A percentile compares a stretch with the other conserved stretches of the same genome.
Conservation (phyloP, 2,113 vertebrate species). For the Arvicanthis niloticus region DNA sequence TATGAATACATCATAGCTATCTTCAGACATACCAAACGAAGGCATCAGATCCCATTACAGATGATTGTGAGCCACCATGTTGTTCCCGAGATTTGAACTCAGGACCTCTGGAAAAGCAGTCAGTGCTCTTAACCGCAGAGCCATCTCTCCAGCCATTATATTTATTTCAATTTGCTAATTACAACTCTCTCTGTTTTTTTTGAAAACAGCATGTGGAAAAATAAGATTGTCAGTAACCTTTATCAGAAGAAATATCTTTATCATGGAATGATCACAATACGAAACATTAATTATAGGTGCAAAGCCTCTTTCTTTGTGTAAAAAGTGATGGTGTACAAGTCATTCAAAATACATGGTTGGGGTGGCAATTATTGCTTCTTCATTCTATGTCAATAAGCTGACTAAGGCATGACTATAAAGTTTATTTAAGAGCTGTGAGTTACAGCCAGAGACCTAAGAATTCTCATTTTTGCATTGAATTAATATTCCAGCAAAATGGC, state of each 20-base stretch:
- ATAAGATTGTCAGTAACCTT: neutral
- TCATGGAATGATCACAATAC: neutral
- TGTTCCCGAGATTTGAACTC: no score
- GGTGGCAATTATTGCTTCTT: neutral
- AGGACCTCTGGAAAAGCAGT: no score
- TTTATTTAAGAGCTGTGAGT: slow-evolving; percentile 14
- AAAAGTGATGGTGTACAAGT: neutral
- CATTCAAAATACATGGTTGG: neutral
- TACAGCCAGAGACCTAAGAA: neutral
- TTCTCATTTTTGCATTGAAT: neutral
- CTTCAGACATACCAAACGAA: no score
- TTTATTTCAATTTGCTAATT: neutral
- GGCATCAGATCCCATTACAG: no score
- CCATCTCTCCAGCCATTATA: neutral
- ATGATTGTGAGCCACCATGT: no score
- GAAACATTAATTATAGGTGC: neutral
- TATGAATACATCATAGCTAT: no score
- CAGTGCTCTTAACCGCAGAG: no score
- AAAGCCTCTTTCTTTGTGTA: neutral
- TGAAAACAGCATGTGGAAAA: neutral
- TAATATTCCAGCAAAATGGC: neutral
- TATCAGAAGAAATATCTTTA: neutral
- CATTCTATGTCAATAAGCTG: neutral
- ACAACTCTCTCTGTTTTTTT: neutral
- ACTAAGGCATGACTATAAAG: neutral